Evolutionary conservation across 2,797 vertebrate genomes (phyloP).

Genomic region (Urocyon cinereoargenteus): DNA sequence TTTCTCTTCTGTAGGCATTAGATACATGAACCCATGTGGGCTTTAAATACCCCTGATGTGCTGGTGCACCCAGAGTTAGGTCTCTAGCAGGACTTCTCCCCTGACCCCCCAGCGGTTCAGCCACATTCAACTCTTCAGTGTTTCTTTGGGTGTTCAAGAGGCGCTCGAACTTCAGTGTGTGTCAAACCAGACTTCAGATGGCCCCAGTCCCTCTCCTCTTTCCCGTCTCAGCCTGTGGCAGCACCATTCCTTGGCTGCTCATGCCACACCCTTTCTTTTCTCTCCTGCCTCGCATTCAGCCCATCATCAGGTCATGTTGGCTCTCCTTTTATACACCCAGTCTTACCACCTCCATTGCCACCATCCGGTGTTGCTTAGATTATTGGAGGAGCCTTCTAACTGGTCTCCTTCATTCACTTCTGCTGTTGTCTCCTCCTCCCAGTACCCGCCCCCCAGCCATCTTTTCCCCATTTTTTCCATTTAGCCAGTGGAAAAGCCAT

Average conservation of each 20-base stretch:
- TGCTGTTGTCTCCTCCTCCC: neutral
- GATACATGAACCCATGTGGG: neutral
- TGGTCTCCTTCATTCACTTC: neutral
- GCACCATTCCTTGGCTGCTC: neutral
- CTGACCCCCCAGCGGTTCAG: neutral
- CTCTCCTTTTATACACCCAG: rapidly evolving
- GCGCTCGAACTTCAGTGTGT: neutral
- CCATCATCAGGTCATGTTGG: neutral
- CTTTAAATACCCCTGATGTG: neutral
- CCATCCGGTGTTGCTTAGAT: neutral
- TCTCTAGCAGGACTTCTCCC: too few species aligned
- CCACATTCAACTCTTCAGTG: neutral
- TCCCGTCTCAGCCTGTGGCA: neutral
- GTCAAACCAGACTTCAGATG: neutral
- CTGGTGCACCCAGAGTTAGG: neutral
- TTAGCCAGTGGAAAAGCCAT: neutral
- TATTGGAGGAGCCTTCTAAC: neutral
- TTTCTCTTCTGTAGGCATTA: neutral
- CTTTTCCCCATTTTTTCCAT: neutral
- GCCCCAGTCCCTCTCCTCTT: neutral
- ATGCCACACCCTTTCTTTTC: neutral
- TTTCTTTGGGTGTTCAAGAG: neutral
- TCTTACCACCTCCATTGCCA: neutral
- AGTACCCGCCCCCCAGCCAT: rapidly evolving
- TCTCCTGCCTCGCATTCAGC: rapidly evolving